Base-by-base conservation (phyloP, 1,140 invertebrate genomes). In the Hirudo medicinalis region DNA sequence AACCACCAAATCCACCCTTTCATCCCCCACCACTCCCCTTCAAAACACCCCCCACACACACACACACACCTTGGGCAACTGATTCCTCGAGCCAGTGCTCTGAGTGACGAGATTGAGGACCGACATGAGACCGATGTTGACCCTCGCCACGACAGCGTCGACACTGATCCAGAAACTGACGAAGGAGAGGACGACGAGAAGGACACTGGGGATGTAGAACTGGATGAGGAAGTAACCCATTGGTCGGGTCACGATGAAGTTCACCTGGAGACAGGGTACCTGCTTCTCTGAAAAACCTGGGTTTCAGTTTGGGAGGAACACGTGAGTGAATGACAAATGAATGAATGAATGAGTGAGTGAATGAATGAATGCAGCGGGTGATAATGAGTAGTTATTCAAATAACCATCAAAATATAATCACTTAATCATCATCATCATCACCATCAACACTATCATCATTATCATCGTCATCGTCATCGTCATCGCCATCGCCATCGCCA, bases 181-280 rank as follows among this genome's bases (percentile, higher is more conserved):
- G 54, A 69, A 73, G 36, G 72, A 73, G 19, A 73, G 69, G 0
- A 71, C 63, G n/a, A 73, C 72, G 32, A 73, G 53, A 15, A 94
- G 84, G 66, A 92, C 90, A 78, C 91, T 93, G 0, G 92, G 92
- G 43, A 92, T 87, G 81, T 93, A 93, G 9, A 91, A 89, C 82
- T 90, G 89, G 74, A 91, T 90, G 0, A 93, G 84, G 80, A 93
- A 94, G 79, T 92, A 93, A 67, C 66, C 70, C 32, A 74, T 19
- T 3, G 71, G 32, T 90, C 91, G 84, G 76, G 90, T 89, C 5
- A 71, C 70, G 20, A 91, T 91, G 82, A 94, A 93, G 72, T 87
- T 88, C 0, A 90, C 89, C 74, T 89, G 82, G 9, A 91, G 80
- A 49, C 72, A 73, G 11, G 72, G 69, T 8, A 63, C 43, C 27